Conservation (phyloP, 2,113 vertebrate genomes). For the Etheostoma cragini region DNA sequence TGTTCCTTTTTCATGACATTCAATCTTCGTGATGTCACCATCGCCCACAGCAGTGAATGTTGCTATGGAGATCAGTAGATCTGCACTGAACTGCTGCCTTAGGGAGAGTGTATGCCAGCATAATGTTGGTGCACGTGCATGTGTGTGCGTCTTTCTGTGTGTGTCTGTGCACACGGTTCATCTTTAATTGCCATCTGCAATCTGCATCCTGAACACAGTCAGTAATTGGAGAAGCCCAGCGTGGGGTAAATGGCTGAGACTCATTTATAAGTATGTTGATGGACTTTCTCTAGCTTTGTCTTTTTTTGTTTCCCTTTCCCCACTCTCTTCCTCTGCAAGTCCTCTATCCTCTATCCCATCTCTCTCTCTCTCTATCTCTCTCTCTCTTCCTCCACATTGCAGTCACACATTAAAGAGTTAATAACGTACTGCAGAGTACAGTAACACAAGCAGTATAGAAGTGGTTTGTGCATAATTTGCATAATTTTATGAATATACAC, state of each 20-base stretch:
- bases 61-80: slow-evolving; percentile 82
- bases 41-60: slow-evolving; percentile 73
- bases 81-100: slow-evolving; percentile 63
- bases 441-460: background rate
- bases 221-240: slow-evolving; percentile 75
- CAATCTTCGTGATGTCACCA: slow-evolving; percentile 76
- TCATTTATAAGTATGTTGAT: slow-evolving; percentile 80
- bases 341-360: background rate
- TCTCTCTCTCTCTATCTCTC: background rate
- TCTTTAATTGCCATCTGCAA: slow-evolving; percentile 81
- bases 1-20: slow-evolving; percentile 71
- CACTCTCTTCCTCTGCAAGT: slow-evolving; percentile 5
- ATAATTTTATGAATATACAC: slow-evolving; percentile 42
- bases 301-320: slow-evolving; percentile 39
- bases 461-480: slow-evolving; percentile 24
- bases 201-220: slow-evolving; percentile 76
- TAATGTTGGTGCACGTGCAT: slow-evolving; percentile 22
- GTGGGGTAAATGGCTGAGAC: slow-evolving; percentile 78
- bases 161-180: slow-evolving; percentile 56
- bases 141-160: slow-evolving; percentile 15
- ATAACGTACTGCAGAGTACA: slow-evolving; percentile 29
- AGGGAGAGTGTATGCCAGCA: slow-evolving; percentile 45
- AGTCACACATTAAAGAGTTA: slow-evolving; percentile 25
- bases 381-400: background rate
- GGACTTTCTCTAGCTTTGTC: slow-evolving; percentile 69